Base-by-base conservation (phyloP, 2,797 vertebrate species). In the Antrozous pallidus region DNA sequence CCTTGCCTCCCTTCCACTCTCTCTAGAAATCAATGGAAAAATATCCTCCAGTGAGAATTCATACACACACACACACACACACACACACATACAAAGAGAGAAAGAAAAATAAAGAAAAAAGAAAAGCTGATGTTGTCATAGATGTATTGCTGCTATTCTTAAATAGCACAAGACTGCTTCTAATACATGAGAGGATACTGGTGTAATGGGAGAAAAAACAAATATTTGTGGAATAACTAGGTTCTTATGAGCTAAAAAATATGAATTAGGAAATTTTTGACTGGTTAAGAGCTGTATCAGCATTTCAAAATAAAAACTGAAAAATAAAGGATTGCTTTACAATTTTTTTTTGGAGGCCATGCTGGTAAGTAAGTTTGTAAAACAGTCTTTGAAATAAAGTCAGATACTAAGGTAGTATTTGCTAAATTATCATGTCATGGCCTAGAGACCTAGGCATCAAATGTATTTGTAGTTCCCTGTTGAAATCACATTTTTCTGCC, bases 401-500 rank as follows among this genome's bases (percentile, higher is more conserved):
- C 82, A 94, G 75, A 65, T 33, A 69, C 22, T 47, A 91, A 17
- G 49, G 63, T 69, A 89, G n/a, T 54, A 79, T 71, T 95, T 93
- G 79, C 69, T 94, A 70, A 96, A 93, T 93, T 82, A 94, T 49
- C 74, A 86, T 89, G 89, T 89, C 75, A 86, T 89, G 51, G 12
- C 73, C 33, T 83, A 91, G 87, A 83, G 51, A 84, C 47, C 42
- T 33, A 93, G 47, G 49, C 56, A 95, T 94, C 67, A 81, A 75
- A 54, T 78, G 26, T 75, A 58, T 75, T 95, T 95, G 91, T 87
- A 91, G 71, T 65, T 77, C 58, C 73, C 54, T 81, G 77, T 90
- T 96, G 90, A 93, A 78, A 90, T 90, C 61, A 73, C 61, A 88
- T 88, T 45, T 95, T 95, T 95, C 61, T 81, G 65, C 89, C 49